These are phyloP conservation scores for Pheosia gnoma DNA, from an alignment of 2,888 invertebrate genomes.

Conservation along the genomic window DNA sequence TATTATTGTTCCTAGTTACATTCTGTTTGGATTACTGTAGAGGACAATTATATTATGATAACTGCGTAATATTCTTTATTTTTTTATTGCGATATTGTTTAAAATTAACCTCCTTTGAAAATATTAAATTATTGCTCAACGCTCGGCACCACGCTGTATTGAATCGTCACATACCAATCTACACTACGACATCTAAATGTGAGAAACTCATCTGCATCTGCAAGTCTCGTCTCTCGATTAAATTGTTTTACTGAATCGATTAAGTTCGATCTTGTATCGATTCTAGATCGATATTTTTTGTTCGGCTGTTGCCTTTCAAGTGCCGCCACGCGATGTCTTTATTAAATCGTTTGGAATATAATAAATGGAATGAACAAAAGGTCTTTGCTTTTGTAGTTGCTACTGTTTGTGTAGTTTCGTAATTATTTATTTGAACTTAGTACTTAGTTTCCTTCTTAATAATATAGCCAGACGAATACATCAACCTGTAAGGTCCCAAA, in stretches of 20 bases:
- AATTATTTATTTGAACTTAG: no score
- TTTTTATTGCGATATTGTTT: no score
- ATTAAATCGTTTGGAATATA: constrained; percentile 56
- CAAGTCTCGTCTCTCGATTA: constrained; percentile 69
- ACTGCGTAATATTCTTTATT: no score
- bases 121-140: no score
- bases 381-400: constrained; percentile 13
- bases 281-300: constrained; percentile 70
- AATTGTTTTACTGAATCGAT: constrained; percentile 80
- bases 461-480: no score
- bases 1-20: no score
- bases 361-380: constrained; percentile 20
- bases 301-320: constrained; percentile 54
- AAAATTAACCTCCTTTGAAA: no score
- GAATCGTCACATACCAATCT: constrained; percentile 14
- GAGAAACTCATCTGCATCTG: constrained; percentile 70
- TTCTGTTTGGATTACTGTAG: no score
- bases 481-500: no score
- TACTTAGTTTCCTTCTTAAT: no score
- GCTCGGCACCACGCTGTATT: no score
- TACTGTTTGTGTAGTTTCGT: constrained; percentile 25
- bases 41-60: no score
- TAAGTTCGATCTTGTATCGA: constrained; percentile 71
- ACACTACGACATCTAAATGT: constrained; percentile 41
- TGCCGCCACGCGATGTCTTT: constrained; percentile 67